phyloP scores from a whole-genome alignment of 2,888 invertebrate species.

The Macaria liturata region DNA sequence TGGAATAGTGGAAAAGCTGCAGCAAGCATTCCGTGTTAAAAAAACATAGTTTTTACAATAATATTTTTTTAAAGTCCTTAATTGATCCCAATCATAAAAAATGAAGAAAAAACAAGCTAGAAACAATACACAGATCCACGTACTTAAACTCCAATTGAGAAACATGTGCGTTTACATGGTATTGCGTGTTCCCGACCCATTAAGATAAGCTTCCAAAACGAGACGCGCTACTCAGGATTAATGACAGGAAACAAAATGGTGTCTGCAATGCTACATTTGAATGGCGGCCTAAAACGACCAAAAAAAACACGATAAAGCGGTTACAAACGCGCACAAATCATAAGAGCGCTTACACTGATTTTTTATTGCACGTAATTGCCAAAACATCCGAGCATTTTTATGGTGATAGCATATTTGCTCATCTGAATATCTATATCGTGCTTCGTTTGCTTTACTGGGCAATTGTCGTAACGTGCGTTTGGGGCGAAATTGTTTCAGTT shows the following conservation, averaged over 20 bases:
- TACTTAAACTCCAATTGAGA: constrained; percentile 47
- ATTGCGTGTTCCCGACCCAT: constrained; percentile 62
- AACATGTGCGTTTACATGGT: constrained; percentile 44
- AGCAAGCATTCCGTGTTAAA: no score
- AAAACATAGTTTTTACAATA: no score
- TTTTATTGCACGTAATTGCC: constrained; percentile 37
- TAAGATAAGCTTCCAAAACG: constrained; percentile 66
- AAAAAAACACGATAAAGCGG: constrained; percentile 36
- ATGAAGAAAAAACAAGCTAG: no score
- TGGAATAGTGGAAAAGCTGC: no score
- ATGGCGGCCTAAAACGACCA: constrained; percentile 35
- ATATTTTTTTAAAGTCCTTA: no score
- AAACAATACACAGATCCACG: constrained; percentile 35
- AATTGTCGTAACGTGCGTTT: constrained; percentile 19
- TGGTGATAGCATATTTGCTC: constrained; percentile 29
- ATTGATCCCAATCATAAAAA: no score
- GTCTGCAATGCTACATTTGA: constrained; percentile 55
- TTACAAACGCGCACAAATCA: constrained; percentile 40
- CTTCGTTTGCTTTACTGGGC: constrained; percentile 20
- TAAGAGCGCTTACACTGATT: constrained; percentile 34
- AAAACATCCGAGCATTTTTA: constrained; percentile 34
- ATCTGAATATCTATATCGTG: constrained; percentile 28
- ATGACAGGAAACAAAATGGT: constrained; percentile 62
- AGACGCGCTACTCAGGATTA: constrained; percentile 64
- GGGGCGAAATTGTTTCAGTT: constrained; percentile 16